These are phyloP conservation scores for Leptosomus discolor DNA, from an alignment of 2,113 vertebrate genomes.

Conservation along the genomic window DNA sequence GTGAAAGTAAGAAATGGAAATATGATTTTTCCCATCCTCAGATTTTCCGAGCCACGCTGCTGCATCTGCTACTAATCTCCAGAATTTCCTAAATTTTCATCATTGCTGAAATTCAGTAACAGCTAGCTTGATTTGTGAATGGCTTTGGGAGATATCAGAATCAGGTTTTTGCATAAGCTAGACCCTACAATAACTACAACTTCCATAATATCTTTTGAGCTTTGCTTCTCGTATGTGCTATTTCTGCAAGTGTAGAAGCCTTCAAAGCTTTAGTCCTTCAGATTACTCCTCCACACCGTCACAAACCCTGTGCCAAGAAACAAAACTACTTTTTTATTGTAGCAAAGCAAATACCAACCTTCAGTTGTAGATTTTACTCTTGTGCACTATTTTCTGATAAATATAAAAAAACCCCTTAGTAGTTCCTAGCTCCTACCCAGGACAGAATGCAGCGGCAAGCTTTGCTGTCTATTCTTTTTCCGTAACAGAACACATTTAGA, in stretches of 20 bases:
- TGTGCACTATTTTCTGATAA: not conserved
- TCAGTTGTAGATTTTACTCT: not conserved
- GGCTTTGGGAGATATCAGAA: not conserved
- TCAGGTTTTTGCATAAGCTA: not conserved
- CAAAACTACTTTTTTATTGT: not conserved
- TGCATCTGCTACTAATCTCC: not conserved
- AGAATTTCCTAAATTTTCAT: not conserved
- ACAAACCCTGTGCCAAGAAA: not conserved
- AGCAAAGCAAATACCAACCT: not conserved
- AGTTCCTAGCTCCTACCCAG: not conserved
- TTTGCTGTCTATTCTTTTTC: not conserved
- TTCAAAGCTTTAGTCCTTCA: not conserved
- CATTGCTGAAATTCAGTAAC: not conserved
- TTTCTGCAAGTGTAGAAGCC: not conserved
- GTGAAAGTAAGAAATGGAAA: not conserved
- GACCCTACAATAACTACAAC: not conserved
- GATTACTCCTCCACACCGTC: not conserved
- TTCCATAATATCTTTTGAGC: not conserved
- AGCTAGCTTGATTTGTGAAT: not conserved
- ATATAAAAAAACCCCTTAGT: not conserved
- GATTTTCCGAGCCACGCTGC: fast-evolving
- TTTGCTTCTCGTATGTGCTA: not conserved
- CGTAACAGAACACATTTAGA: not conserved
- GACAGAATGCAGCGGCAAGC: not conserved
- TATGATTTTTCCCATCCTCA: not conserved